These are phyloP conservation scores for Hoplostethus mediterraneus DNA, from an alignment of 2,797 vertebrate species.

Conservation along the genomic window DNA sequence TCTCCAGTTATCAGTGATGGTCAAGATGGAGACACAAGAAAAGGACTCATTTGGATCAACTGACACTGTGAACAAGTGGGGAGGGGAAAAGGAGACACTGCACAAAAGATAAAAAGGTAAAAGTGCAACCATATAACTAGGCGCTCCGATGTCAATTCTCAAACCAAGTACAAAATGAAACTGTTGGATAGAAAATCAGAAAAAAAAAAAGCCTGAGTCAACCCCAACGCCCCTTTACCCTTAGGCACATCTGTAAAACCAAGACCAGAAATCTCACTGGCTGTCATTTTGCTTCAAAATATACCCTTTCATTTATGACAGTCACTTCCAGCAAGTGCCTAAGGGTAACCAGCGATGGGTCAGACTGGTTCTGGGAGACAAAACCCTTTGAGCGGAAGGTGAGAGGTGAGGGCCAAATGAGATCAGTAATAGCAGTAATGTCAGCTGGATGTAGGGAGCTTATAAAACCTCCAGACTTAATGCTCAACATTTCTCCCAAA, in stretches of 20 bases:
- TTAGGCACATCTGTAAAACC: conserved; percentile 66
- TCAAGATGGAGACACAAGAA: neutral
- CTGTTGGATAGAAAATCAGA: neutral
- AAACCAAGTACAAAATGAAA: conserved; percentile 37
- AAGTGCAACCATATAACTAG: conserved; percentile 17
- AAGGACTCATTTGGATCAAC: conserved; percentile 1
- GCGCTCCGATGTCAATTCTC: conserved; percentile 18
- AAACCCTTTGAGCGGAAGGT: neutral
- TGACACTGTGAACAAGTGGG: neutral
- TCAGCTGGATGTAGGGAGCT: neutral
- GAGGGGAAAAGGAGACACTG: conserved; percentile 39
- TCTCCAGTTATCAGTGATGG: no score
- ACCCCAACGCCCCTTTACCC: conserved; percentile 28
- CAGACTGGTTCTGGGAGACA: neutral
- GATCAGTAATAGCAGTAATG: neutral
- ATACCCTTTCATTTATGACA: conserved; percentile 30
- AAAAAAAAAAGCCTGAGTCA: conserved; percentile 37
- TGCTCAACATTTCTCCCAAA: conserved; percentile 3
- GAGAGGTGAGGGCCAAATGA: neutral
- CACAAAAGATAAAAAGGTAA: conserved; percentile 17
- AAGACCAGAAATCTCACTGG: conserved; percentile 41
- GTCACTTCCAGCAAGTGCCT: conserved; percentile 15
- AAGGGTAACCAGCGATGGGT: conserved; percentile 22
- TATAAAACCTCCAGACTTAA: conserved; percentile 21
- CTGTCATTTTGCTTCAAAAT: conserved; percentile 32